Evolutionary conservation across 2,113 vertebrate genomes (phyloP), one percentile per base, ranked within the genome.

Genomic region (Sigmodon hispidus): DNA sequence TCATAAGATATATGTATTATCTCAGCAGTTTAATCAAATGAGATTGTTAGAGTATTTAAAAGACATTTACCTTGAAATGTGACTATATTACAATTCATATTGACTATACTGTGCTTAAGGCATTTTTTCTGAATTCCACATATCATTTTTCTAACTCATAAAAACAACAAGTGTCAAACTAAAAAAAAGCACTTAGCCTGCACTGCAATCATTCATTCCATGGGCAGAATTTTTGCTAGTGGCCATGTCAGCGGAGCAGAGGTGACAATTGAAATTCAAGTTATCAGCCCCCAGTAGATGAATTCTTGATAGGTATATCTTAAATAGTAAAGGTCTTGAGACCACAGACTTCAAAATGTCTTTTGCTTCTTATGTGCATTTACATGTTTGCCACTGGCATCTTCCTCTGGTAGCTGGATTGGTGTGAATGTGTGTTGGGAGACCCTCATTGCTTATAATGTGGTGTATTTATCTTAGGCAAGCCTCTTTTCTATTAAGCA

Each of bases 241-340:
- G 69, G 8, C 3, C 19, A 22, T 40, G 2, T 9, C 8, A 72
- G 69, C 21, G 8, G 12, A 72, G 3, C 36, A 40, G n/a, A 40
- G 9, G 69, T 21, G n/a, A 19, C 69, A 72, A 72, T 5, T 22
- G 69, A 40, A 40, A 1, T 70, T 70, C 40, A n/a, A 70, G 69
- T 8, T 21, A 19, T 72, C 17, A 22, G 8, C 8, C 69, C 36
- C 17, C n/a, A 7, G n/a, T 70, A 17, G 17, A 3, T 9, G 69
- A 70, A 70, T 70, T 7, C 21, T n/a, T 7, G 17, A 70, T 70
- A 3, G 3, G 36, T 36, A n/a, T n/a, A n/a, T n/a, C n/a, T n/a
- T n/a, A n/a, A n/a, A n/a, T n/a, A n/a, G n/a, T n/a, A n/a, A 4
- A 70, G 16, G 17, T 2, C 17, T 17, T 0, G 3, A n/a, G 36